Base-by-base conservation (phyloP, 2,113 vertebrate genomes). In the Tichodroma muraria region DNA sequence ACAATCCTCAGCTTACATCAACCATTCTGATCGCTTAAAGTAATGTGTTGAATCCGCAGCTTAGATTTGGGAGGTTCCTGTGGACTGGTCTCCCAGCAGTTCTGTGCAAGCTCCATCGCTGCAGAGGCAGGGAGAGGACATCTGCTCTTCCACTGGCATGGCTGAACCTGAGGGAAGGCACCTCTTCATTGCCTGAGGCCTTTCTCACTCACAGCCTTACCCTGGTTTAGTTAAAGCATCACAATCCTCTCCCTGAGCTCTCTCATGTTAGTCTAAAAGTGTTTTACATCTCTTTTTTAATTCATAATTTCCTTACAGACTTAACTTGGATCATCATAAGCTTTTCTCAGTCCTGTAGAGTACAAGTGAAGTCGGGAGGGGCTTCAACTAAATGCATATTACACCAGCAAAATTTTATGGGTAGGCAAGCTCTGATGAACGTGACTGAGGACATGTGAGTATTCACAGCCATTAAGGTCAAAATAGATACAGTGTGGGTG, bases 241-340 rank as follows among this genome's bases (percentile, higher is more conserved):
- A 1, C 35, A 56, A 11, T 85, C 54, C 54, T 75, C 63, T 80
- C 37, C 20, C 47, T 40, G 60, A 88, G 71, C 50, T 80, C 63
- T 66, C 47, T 63, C 52, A 63, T 78, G 59, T 73, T 87, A 73
- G 54, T 88, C 30, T 85, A 52, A 85, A 94, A 93, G 42, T 85
- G 54, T 68, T 78, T 94, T 89, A 91, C 42, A 56, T 65, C 75
- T 95, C 56, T 47, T 94, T 96, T 93, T 95, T 83, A 94, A 66
- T 93, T 96, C 33, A 38, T 88, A 54, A 91, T 91, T 97, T 94
- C 68, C 85, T 85, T 93, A 77, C 59, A 80, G 76, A 85, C 44
- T 95, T 85, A 89, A 79, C 80, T 72, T 91, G 78, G 54, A 89
- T 94, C 75, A 77, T 93, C 64, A 45, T 70, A 88, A 94, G 68